Evolutionary conservation across 2,113 vertebrate genomes (phyloP).

Genomic region (Equus przewalskii): DNA sequence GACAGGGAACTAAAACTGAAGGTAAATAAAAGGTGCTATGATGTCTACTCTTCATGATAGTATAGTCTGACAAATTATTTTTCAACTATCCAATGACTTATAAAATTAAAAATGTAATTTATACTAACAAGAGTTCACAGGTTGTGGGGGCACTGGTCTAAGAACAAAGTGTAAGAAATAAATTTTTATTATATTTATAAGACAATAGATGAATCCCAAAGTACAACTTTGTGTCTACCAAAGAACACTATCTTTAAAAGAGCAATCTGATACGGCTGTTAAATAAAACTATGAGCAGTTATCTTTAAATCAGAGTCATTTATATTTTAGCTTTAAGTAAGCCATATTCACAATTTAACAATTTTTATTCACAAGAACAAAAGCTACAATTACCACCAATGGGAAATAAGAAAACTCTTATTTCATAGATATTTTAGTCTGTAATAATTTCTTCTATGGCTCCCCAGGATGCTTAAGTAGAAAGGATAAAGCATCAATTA

Average conservation of each 20-base stretch:
- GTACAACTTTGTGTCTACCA: background rate
- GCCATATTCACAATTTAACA: slow-evolving; percentile 13
- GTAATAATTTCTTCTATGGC: slow-evolving; percentile 30
- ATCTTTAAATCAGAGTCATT: background rate
- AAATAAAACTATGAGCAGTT: slow-evolving; percentile 33
- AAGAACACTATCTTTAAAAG: background rate
- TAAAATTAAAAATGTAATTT: slow-evolving; percentile 43
- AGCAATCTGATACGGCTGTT: background rate
- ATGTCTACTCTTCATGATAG: background rate
- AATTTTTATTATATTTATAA: background rate
- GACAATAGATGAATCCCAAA: background rate
- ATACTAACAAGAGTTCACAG: slow-evolving; percentile 14
- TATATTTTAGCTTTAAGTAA: slow-evolving; percentile 40
- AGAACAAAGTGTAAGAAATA: background rate
- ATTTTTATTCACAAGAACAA: slow-evolving; percentile 43
- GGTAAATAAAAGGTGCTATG: background rate
- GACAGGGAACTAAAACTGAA: slow-evolving; percentile 18
- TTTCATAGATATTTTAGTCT: slow-evolving; percentile 4
- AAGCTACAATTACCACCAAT: slow-evolving; percentile 3
- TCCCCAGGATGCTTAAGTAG: slow-evolving; percentile 23
- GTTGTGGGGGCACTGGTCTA: background rate
- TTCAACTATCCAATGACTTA: background rate
- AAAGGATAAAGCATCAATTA: slow-evolving; percentile 37
- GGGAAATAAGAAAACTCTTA: slow-evolving; percentile 52
- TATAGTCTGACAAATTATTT: background rate